Base-by-base conservation (phyloP, 2,888 invertebrate species). In the Lycia hirtaria region DNA sequence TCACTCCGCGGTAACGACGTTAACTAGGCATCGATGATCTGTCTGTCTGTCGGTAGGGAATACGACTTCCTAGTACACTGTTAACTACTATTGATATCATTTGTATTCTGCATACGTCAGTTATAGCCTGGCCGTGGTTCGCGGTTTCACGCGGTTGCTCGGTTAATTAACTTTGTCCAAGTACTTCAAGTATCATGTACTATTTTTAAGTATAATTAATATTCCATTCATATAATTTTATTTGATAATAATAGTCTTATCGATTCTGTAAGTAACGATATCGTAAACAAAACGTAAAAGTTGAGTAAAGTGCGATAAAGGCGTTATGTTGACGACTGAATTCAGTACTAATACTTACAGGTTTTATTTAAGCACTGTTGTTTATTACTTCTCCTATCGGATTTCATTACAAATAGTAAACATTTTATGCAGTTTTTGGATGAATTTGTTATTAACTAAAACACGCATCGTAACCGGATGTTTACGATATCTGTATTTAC, bases 271-370 rank as follows among this genome's bases (percentile, higher is more conserved):
- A 14, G 43, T 43, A 35, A 35, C 17, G 9, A 17, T 9, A 41
- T 32, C 33, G 47, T 47, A 19, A 41, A 48, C 20, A 17, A 24
- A 33, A 47, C 40, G 40, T 54, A 33, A 54, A 48, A n/a, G 5
- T 9, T 15, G 33, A 17, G 24, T 54, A 33, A 50, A 51, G 35
- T 12, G 12, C 17, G 14, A 51, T 43, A 41, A 24, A 15, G 26
- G 19, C 17, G 35, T 51, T 47, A 30, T 40, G 20, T 50, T 45
- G 40, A 47, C 14, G 47, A 24, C 10, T 40, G 38, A 51, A 43
- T 43, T 19, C 15, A 33, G 41, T n/a, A 24, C 41, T 38, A 26
- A 26, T 43, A 28, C 37, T 45, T 37, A n/a, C n/a, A n/a, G n/a
- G n/a, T n/a, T 41, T 15, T 45, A 48, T 37, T 35, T 48, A 24